These are phyloP conservation scores for Dasypolia templi DNA, from an alignment of 2,888 invertebrate species.

Conservation along the genomic window DNA sequence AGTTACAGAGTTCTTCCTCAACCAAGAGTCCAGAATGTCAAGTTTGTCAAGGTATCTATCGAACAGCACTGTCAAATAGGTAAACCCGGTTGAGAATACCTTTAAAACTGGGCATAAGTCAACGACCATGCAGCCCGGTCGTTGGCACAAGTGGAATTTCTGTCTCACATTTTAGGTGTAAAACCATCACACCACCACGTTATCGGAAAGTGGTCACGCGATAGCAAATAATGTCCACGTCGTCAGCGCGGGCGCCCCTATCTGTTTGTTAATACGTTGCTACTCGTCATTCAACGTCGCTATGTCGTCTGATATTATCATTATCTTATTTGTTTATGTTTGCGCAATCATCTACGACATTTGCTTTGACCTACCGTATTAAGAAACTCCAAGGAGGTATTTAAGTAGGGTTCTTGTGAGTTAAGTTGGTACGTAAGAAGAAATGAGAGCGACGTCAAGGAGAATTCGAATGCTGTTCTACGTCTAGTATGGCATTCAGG, in stretches of 20 bases:
- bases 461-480: background rate
- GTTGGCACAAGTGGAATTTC: slow-evolving; percentile 5
- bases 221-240: slow-evolving; percentile 41
- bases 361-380: slow-evolving; percentile 9
- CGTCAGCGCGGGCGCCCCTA: slow-evolving; percentile 39
- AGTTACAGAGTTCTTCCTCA: too few species aligned
- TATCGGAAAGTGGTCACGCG: slow-evolving; percentile 55
- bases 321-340: slow-evolving; percentile 11
- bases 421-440: background rate
- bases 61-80: too few species aligned
- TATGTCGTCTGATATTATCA: slow-evolving; percentile 18
- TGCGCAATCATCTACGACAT: background rate
- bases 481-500: background rate
- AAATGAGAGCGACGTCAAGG: too few species aligned
- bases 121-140: too few species aligned
- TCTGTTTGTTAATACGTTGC: slow-evolving; percentile 37
- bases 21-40: background rate
- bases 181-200: slow-evolving; percentile 40
- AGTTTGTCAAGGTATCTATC: too few species aligned
- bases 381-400: background rate
- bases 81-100: background rate
- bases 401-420: background rate
- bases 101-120: background rate
- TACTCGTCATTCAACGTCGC: slow-evolving; percentile 39
- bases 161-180: background rate